phyloP scores from a whole-genome alignment of 53 echinoderm and acorn worm genomes.

The Arbacia lixula region DNA sequence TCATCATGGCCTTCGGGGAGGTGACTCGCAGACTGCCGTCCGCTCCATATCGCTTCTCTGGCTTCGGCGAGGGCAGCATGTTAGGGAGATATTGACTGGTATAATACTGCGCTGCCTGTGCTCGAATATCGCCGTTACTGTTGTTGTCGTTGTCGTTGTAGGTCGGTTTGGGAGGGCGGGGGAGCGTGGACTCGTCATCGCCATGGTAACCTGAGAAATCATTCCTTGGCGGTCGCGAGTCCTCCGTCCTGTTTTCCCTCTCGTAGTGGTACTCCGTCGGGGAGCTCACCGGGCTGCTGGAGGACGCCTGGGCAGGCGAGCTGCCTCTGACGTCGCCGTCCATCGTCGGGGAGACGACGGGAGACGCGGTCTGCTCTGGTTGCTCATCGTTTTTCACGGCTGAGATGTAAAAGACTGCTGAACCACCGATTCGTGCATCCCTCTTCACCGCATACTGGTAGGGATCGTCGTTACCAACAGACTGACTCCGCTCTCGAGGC shows the following conservation, averaged over 20 bases:
- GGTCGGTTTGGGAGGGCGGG: background rate
- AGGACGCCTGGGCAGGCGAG: background rate
- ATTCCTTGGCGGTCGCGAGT: background rate
- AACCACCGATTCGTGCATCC: conserved; percentile 41
- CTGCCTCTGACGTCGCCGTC: background rate
- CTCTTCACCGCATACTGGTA: conserved; percentile 36
- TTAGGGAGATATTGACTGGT: background rate
- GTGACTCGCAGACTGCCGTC: background rate
- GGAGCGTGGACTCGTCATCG: conserved; percentile 31
- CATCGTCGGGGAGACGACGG: too few relatives aligned
- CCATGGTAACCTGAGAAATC: conserved; percentile 58
- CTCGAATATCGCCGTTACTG: conserved; percentile 24
- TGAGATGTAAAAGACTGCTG: conserved; percentile 25
- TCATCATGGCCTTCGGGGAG: background rate
- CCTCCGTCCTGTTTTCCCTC: background rate
- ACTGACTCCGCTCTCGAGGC: conserved; percentile 25
- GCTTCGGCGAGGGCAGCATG: background rate
- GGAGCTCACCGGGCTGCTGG: conserved; percentile 15
- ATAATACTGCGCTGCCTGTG: background rate
- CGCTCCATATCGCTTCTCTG: background rate
- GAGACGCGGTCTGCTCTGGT: background rate
- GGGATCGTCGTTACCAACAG: conserved; percentile 14
- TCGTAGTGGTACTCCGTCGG: background rate
- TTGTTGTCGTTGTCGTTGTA: conserved; percentile 11
- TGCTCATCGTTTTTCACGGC: background rate